phyloP scores from a whole-genome alignment of 1,140 invertebrate genomes.

The Drosophila jambulina region DNA sequence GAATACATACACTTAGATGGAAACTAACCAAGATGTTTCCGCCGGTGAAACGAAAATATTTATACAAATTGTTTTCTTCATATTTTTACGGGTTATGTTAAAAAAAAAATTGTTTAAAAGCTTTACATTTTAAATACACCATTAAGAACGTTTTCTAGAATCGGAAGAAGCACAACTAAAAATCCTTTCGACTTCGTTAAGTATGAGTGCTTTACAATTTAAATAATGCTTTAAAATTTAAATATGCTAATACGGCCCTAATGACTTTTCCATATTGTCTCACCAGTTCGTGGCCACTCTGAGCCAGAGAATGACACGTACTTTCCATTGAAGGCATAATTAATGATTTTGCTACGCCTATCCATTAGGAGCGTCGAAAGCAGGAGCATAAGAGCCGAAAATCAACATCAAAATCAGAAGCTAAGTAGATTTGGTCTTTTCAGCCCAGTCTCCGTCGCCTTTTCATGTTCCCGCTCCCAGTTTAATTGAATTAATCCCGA shows the following conservation, averaged over 20 bases:
- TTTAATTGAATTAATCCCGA: slow-evolving; percentile 77
- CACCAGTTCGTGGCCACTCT: not conserved
- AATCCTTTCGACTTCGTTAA: too few relatives aligned
- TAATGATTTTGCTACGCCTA: slow-evolving; percentile 76
- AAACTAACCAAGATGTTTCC: too few relatives aligned
- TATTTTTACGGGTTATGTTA: not conserved
- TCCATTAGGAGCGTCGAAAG: slow-evolving; percentile 78
- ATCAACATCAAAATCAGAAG: slow-evolving; percentile 45
- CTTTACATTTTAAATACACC: too few relatives aligned
- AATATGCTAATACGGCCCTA: slow-evolving; percentile 9
- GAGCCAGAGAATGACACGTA: slow-evolving; percentile 60
- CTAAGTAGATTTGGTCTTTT: slow-evolving; percentile 33
- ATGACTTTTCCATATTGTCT: slow-evolving; percentile 6
- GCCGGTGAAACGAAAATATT: not conserved
- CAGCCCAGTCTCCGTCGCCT: not conserved
- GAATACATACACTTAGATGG: not conserved
- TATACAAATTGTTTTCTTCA: not conserved
- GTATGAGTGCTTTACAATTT: not conserved
- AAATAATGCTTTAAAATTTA: not conserved
- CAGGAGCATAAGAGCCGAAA: slow-evolving; percentile 34
- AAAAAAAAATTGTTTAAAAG: not conserved
- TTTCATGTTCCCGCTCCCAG: slow-evolving; percentile 22
- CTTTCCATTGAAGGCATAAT: slow-evolving; percentile 71
- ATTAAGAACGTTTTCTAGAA: too few relatives aligned
- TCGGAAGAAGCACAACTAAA: too few relatives aligned